Conservation (phyloP, 2,888 invertebrate species). For the Fissipunctia ypsillon region DNA sequence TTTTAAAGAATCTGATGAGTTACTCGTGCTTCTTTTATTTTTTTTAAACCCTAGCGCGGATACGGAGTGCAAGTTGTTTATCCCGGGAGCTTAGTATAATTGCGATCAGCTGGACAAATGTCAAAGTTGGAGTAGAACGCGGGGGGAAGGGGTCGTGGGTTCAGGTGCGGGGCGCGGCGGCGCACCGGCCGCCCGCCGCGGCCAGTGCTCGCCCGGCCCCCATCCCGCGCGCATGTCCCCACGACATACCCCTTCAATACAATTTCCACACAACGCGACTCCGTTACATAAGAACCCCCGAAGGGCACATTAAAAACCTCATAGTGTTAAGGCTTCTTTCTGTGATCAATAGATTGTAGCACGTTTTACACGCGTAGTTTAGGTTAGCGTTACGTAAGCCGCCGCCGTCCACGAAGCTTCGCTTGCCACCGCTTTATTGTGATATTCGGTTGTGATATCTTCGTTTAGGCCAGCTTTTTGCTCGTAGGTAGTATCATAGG, state of each 20-base stretch:
- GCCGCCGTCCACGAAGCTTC: slow-evolving; percentile 90
- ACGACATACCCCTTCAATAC: slow-evolving; percentile 78
- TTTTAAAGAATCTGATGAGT: slow-evolving; percentile 18
- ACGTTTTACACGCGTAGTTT: slow-evolving; percentile 86
- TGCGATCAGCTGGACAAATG: slow-evolving; percentile 71
- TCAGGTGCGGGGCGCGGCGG: slow-evolving; percentile 69
- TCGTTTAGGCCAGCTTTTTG: slow-evolving; percentile 88
- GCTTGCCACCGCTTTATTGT: slow-evolving; percentile 89
- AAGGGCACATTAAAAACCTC: slow-evolving; percentile 79
- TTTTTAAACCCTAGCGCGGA: slow-evolving; percentile 21
- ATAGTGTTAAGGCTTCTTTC: slow-evolving; percentile 89
- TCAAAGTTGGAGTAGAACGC: slow-evolving; percentile 65
- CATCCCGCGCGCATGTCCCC: slow-evolving; percentile 86
- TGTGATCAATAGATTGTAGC: slow-evolving; percentile 89
- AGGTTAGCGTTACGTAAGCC: slow-evolving; percentile 88
- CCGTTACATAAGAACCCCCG: slow-evolving; percentile 86
- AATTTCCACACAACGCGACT: slow-evolving; percentile 83
- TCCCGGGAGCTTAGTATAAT: slow-evolving; percentile 62
- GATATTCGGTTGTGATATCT: slow-evolving; percentile 90
- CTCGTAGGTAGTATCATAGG: slow-evolving; percentile 77
- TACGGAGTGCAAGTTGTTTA: slow-evolving; percentile 40
- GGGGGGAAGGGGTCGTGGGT: slow-evolving; percentile 48
- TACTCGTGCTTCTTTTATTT: slow-evolving; percentile 30
- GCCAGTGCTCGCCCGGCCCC: slow-evolving; percentile 88
- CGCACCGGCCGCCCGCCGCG: slow-evolving; percentile 69